A percentile compares a stretch with the other conserved stretches of the same genome.
phyloP scores from a whole-genome alignment of 2,888 invertebrate species.

The Drosophila basisetae region DNA sequence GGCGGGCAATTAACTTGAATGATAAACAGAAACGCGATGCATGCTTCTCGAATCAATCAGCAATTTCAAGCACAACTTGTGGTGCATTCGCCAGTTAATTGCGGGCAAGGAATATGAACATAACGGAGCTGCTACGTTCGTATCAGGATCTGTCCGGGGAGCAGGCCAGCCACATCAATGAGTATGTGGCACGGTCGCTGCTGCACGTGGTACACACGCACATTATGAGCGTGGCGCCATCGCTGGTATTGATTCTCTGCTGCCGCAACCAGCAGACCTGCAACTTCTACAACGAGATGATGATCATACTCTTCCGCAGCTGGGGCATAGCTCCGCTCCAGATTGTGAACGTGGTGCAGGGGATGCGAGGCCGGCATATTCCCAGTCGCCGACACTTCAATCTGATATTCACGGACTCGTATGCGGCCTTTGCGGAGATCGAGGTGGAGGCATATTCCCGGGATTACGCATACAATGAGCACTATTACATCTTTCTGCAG shows the following conservation, averaged over 20 bases:
- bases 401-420: conserved; percentile 75
- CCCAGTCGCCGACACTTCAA: conserved; percentile 62
- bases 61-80: background rate
- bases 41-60: background rate
- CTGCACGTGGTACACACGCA: conserved; percentile 69
- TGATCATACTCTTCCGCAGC: conserved; percentile 58
- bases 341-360: conserved; percentile 59
- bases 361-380: conserved; percentile 11
- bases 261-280: conserved; percentile 63
- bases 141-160: conserved; percentile 63
- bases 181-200: conserved; percentile 67
- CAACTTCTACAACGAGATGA: conserved; percentile 75
- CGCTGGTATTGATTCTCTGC: conserved; percentile 67
- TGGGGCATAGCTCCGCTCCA: conserved; percentile 67
- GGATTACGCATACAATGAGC: conserved; percentile 72
- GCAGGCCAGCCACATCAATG: conserved; percentile 61
- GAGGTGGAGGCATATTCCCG: conserved; percentile 63
- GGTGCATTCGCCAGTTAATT: conserved; percentile 8
- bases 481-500: conserved; percentile 79
- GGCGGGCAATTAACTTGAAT: conserved; percentile 3
- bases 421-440: conserved; percentile 69
- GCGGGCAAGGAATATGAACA: conserved; percentile 60
- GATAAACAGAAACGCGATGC: conserved; percentile 1
- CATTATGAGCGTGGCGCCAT: conserved; percentile 61
- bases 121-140: conserved; percentile 52